Evolutionary conservation across 2,888 invertebrate genomes (phyloP), one percentile per base, ranked within the genome.

Genomic region (Gastracanthus pulcherrimus): DNA sequence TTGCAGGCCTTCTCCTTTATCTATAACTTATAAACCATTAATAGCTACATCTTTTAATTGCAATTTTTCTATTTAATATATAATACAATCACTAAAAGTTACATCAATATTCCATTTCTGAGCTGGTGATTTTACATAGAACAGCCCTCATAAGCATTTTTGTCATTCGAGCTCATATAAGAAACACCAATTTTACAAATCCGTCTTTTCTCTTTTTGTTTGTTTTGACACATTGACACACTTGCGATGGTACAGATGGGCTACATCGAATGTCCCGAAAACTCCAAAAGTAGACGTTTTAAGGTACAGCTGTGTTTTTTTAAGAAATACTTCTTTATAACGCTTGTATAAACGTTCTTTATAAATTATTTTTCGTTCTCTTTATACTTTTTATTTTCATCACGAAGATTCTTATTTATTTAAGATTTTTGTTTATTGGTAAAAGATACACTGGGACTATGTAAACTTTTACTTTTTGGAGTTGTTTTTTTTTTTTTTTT

Each of bases 281-380:
- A 83, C 83, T 83, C 83, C 83, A 83, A 81, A 83, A 83, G 83
- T 83, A 80, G 78, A 81, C 83, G 81, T 83, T 83, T 81, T 81
- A 81, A 81, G 81, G 80, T 83, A 83, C 81, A 81, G 78, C 67
- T 78, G 80, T 83, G 76, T 78, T 81, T 78, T 55, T 72, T 82
- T 78, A 69, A 80, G 34, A 80, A 74, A 69, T 76, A 76, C 38
- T 62, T 72, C 41, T 38, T 74, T 82, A 60, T 64, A 72, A 74
- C 69, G 80, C 80, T 76, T 79, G 71, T 79, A 26, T 72, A 67
- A 82, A 76, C 76, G 79, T 70, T 55, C 26, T 71, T 23, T 48
- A 71, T 76, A 29, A 72, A 69, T 79, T 76, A 62, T 80, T 26
- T 75, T 79, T 64, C 26, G 34, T 76, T 72, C 36, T 69, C n/a